A percentile compares a stretch with the other conserved stretches of the same genome.
Evolutionary conservation across 2,888 invertebrate genomes (phyloP).

Genomic region (Aplocera efformata): DNA sequence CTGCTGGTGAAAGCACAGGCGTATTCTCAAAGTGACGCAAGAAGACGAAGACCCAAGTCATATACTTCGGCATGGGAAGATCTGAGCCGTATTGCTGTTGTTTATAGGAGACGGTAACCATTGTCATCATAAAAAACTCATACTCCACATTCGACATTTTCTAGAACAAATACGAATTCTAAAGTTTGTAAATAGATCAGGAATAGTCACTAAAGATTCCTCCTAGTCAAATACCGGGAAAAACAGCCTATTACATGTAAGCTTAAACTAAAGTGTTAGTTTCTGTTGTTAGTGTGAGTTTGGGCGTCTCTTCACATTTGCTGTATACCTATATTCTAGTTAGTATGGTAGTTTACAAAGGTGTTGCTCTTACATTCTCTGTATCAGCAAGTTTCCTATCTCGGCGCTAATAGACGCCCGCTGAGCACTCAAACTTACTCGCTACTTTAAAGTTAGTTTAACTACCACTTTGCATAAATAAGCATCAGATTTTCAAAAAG

Average conservation of each 20-base stretch:
- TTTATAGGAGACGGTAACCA: too few relatives aligned
- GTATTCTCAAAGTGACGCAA: too few relatives aligned
- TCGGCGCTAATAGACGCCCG: conserved; percentile 18
- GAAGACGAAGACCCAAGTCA: too few relatives aligned
- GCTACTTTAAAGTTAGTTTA: conserved; percentile 6
- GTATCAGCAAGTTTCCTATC: conserved; percentile 15
- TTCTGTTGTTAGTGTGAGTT: conserved; percentile 4
- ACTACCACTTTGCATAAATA: conserved; percentile 9
- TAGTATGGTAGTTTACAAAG: not conserved
- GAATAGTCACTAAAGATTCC: too few relatives aligned
- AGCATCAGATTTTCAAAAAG: conserved; percentile 4
- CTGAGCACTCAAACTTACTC: conserved; percentile 11
- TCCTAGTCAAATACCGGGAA: not conserved
- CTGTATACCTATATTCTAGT: conserved; percentile 1
- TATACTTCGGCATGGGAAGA: too few relatives aligned
- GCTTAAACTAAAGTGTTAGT: conserved; percentile 3
- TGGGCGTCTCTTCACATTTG: conserved; percentile 1
- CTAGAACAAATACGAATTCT: too few relatives aligned
- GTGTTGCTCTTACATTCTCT: conserved; percentile 7
- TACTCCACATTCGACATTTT: too few relatives aligned
- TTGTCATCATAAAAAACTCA: too few relatives aligned
- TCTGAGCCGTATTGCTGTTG: too few relatives aligned
- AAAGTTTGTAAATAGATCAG: too few relatives aligned
- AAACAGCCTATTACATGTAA: conserved; percentile 1
- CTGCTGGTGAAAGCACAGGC: too few relatives aligned